Evolutionary conservation across 2,888 invertebrate species (phyloP).

Genomic region (Oxytorus armatus): DNA sequence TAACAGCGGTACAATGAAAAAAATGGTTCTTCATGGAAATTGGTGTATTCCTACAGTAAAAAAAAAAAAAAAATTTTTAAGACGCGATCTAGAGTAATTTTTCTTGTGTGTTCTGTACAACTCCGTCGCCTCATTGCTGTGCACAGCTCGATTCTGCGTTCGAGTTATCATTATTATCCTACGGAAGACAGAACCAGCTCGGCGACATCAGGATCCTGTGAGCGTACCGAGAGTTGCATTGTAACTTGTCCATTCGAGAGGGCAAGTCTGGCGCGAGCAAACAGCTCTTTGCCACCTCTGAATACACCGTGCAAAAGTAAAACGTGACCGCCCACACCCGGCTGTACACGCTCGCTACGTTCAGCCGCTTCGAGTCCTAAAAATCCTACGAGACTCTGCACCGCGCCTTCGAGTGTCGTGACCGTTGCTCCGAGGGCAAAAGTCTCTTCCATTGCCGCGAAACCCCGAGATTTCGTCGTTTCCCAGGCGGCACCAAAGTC

Average conservation of each 20-base stretch:
- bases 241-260: constrained; percentile 93
- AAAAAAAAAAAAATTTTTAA: constrained; percentile 6
- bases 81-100: constrained; percentile 15
- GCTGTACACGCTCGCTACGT: constrained; percentile 92
- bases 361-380: constrained; percentile 95
- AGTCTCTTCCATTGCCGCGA: constrained; percentile 94
- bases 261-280: constrained; percentile 94
- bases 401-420: constrained; percentile 92
- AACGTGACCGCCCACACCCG: constrained; percentile 93
- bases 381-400: constrained; percentile 92
- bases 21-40: constrained; percentile 16
- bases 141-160: background rate
- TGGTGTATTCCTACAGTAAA: background rate
- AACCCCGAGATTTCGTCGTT: constrained; percentile 85
- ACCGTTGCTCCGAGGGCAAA: constrained; percentile 93
- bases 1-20: constrained; percentile 45
- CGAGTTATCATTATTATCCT: constrained; percentile 86
- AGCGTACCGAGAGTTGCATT: constrained; percentile 96
- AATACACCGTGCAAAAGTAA: constrained; percentile 94
- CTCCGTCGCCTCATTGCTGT: background rate
- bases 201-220: constrained; percentile 93
- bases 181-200: constrained; percentile 95
- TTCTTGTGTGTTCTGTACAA: constrained; percentile 37
- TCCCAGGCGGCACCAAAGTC: constrained; percentile 88
- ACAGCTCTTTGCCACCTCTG: constrained; percentile 95